Conservation (phyloP, 1,140 invertebrate species). For the Caligus rogercresseyi region DNA sequence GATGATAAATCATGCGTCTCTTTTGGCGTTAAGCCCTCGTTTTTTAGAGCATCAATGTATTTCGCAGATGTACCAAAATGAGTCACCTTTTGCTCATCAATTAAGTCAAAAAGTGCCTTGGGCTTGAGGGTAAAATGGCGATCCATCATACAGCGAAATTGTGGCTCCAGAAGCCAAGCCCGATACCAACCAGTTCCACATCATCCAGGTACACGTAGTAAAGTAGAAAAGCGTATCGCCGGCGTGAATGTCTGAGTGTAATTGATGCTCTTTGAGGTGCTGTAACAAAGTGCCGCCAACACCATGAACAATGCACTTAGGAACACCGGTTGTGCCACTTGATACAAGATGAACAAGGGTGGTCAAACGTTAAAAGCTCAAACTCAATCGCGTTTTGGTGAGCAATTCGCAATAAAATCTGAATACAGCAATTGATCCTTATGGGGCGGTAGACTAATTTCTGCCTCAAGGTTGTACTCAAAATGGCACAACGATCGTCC, state of each 20-base stretch:
- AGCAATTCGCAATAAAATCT: too few species aligned
- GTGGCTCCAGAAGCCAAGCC: slow-evolving; percentile 32
- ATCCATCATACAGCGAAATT: slow-evolving; percentile 42
- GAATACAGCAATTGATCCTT: too few species aligned
- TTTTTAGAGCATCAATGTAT: slow-evolving; percentile 37
- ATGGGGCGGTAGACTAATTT: too few species aligned
- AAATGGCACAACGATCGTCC: too few species aligned
- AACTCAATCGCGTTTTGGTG: too few species aligned
- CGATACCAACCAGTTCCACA: slow-evolving; percentile 42
- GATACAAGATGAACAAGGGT: slow-evolving; percentile 44
- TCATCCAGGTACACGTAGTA: slow-evolving; percentile 44
- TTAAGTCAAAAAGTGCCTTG: slow-evolving; percentile 37
- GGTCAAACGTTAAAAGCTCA: slow-evolving; percentile 39
- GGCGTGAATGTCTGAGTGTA: slow-evolving; percentile 35
- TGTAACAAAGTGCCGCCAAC: slow-evolving; percentile 41
- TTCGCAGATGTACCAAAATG: slow-evolving; percentile 41
- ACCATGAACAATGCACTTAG: slow-evolving; percentile 44
- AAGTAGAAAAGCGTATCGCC: slow-evolving; percentile 41
- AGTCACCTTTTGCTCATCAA: slow-evolving; percentile 37
- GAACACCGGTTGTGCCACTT: slow-evolving; percentile 41
- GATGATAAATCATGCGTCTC: slow-evolving; percentile 31
- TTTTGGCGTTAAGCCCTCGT: slow-evolving; percentile 24
- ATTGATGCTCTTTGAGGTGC: slow-evolving; percentile 39
- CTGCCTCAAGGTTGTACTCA: too few species aligned
- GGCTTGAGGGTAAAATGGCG: slow-evolving; percentile 35